Base-by-base conservation (phyloP, 2,888 invertebrate species). In the Podotricha telesiphe region DNA sequence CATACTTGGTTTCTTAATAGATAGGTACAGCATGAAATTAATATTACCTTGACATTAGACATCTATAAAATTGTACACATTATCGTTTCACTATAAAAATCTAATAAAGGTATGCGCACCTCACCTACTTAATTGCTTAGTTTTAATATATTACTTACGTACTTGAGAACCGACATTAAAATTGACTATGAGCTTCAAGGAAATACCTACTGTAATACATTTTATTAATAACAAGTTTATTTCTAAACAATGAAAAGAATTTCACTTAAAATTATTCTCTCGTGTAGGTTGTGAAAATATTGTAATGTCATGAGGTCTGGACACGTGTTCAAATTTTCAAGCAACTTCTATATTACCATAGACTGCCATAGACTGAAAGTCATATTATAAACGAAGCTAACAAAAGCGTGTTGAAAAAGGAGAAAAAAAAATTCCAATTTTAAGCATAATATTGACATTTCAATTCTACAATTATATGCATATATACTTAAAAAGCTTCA, bases 11-110 rank as follows among this genome's bases (percentile, higher is more conserved):
- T n/a, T 40, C 17, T 17, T 61, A 61, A 55, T 47, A 67, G 45
- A 58, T n/a, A 53, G 22, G n/a, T 59, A n/a, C 42, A 45, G 45
- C 17, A 11, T 15, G 17, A 11, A 45, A 59, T 45, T 28, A 53
- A 17, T 61, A 64, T 61, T 51, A 65, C 72, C 72, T 74, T 72
- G 72, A 70, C 73, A 70, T 74, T 70, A 70, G 65, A 68, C 65
- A 62, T 64, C 66, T 55, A 74, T 72, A 67, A 72, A 69, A 64
- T 65, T 48, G 56, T 11, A 59, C n/a, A 45, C 45, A 28, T 59
- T 59, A 59, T 59, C 59, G 59, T 42, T 48, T 59, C 53, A 58
- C 34, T 69, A 69, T 65, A 61, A 50, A 72, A 65, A 50, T 47
- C 8, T 45, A 64, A 67, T 62, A 64, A 69, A 59, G 59, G 59